These are phyloP conservation scores for Littorina saxatilis DNA, from an alignment of 1,140 invertebrate species.

Conservation along the genomic window DNA sequence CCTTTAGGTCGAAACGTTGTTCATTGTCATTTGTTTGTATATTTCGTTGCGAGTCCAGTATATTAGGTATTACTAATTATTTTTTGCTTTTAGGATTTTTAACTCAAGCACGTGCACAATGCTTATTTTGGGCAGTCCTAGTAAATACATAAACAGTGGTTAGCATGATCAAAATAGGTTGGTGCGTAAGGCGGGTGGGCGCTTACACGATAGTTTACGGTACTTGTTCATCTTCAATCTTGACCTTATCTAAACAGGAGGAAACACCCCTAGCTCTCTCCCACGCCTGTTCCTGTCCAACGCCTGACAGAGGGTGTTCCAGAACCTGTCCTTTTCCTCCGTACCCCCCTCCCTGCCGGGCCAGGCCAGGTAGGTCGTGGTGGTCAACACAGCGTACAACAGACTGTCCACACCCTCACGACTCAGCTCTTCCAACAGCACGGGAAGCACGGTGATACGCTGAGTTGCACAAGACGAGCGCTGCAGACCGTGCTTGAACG, in stretches of 20 bases:
- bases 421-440: slow-evolving; percentile 38
- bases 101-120: no score
- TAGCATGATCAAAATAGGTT: no score
- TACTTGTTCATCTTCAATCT: no score
- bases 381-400: slow-evolving; percentile 33
- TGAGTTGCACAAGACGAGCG: not conserved
- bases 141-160: no score
- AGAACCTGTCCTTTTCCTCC: slow-evolving; percentile 7
- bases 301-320: not conserved
- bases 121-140: no score
- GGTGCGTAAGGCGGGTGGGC: no score
- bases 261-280: not conserved
- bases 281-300: not conserved
- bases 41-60: no score
- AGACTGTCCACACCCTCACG: slow-evolving; percentile 27
- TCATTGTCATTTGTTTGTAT: no score
- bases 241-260: no score
- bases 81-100: not conserved
- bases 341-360: not conserved
- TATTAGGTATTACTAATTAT: not conserved
- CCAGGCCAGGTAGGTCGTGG: slow-evolving; percentile 37
- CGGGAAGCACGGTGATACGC: not conserved
- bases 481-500: slow-evolving; percentile 13
- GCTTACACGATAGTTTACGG: no score
- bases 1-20: no score